Percentiles rank a stretch among this genome's conserved stretches.
Conservation (phyloP, 2,888 invertebrate genomes). For the Anagyrus pseudococci region DNA sequence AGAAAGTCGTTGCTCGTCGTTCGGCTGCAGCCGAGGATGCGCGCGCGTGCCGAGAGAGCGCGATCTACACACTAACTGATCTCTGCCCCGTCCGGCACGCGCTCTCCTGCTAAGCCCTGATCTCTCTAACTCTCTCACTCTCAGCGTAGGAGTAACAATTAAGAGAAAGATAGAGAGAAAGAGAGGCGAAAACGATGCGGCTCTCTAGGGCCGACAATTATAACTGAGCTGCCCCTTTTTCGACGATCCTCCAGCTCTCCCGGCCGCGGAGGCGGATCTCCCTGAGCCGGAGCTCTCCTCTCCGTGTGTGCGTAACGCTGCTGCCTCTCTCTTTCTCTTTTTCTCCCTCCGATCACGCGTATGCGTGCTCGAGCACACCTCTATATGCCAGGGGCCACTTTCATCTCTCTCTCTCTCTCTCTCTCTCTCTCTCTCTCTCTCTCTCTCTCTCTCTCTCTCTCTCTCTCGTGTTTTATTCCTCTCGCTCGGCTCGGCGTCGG, state of each 20-base stretch:
- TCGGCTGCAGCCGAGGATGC: no score
- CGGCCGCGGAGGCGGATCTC: constrained; percentile 57
- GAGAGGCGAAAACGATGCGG: constrained; percentile 42
- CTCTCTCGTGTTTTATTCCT: constrained; percentile 23
- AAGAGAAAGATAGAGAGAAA: constrained; percentile 38
- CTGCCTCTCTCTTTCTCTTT: constrained; percentile 18
- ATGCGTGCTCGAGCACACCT: constrained; percentile 11
- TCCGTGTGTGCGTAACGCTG: constrained; percentile 4
- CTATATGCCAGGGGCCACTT: constrained; percentile 34
- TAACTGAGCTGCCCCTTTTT: constrained; percentile 60
- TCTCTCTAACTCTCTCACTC: not conserved
- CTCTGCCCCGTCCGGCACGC: no score
- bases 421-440: constrained; percentile 33
- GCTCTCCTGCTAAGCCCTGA: no score
- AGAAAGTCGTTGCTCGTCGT: no score
- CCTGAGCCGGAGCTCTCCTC: constrained; percentile 5
- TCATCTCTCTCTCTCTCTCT: constrained; percentile 40
- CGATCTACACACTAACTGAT: no score
- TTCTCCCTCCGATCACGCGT: constrained; percentile 23
- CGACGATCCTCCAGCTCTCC: constrained; percentile 47
- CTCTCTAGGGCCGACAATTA: constrained; percentile 59
- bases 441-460: constrained; percentile 39
- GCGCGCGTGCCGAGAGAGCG: no score
- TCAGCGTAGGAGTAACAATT: constrained; percentile 24
- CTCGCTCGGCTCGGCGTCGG: not conserved